phyloP scores from a whole-genome alignment of 1,140 invertebrate genomes.

The Sweltsa coloradensis region DNA sequence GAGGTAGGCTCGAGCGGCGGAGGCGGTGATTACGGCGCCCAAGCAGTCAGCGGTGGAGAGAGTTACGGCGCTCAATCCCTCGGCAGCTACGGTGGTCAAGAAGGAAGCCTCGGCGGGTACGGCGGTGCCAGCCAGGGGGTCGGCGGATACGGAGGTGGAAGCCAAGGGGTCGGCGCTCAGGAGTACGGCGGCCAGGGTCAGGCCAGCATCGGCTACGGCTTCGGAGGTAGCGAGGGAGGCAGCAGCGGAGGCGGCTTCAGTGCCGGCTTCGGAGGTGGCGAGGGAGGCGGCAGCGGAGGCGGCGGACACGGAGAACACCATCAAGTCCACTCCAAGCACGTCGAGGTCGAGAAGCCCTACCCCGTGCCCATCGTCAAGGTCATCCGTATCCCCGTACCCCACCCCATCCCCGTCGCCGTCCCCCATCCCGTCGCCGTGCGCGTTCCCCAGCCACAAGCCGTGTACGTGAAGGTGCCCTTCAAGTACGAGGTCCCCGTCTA shows the following conservation, averaged over 20 bases:
- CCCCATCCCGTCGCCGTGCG: conserved; percentile 5
- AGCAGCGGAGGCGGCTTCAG: neutral
- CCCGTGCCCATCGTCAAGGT: conserved; percentile 19
- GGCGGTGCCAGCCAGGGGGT: neutral
- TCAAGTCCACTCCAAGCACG: no score
- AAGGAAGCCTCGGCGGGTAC: neutral
- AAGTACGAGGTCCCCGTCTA: conserved; percentile 8
- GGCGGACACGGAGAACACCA: no score
- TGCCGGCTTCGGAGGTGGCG: neutral
- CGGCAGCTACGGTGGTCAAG: neutral
- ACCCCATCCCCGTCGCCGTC: conserved; percentile 7
- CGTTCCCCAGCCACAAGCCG: conserved; percentile 10
- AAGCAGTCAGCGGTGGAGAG: neutral
- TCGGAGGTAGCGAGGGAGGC: neutral
- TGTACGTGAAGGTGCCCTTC: conserved; percentile 8
- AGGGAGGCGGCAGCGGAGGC: neutral
- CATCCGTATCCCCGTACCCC: conserved; percentile 9
- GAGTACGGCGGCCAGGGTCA: neutral
- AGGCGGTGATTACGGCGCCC: neutral
- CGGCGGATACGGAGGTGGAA: neutral
- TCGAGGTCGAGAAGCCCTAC: conserved; percentile 16
- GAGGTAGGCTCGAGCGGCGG: neutral
- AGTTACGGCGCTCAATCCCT: conserved; percentile 5
- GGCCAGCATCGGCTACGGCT: neutral
- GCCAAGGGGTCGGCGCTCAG: neutral